Conservation (phyloP, 2,797 vertebrate species). For the Megaceryle alcyon region DNA sequence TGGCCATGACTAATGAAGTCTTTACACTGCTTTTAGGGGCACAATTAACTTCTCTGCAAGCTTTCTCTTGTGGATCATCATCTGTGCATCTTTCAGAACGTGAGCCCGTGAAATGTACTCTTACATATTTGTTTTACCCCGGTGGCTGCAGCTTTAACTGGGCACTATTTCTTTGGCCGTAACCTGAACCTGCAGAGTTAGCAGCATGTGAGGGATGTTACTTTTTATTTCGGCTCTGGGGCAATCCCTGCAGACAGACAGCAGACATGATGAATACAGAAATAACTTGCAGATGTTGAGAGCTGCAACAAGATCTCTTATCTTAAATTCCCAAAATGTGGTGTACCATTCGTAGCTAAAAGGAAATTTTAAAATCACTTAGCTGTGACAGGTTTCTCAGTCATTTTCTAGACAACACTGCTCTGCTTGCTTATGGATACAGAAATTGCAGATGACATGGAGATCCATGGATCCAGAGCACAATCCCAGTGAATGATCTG, state of each 20-base stretch:
- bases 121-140: neutral
- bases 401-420: neutral
- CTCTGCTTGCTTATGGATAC: neutral
- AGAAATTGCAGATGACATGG: neutral
- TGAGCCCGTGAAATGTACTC: neutral
- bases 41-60: neutral
- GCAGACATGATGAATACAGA: neutral
- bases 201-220: neutral
- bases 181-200: neutral
- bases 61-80: neutral
- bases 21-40: neutral
- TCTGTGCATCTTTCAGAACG: neutral
- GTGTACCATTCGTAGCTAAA: neutral
- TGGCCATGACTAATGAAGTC: neutral
- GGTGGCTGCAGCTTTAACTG: neutral
- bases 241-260: neutral
- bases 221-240: neutral
- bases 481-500: neutral
- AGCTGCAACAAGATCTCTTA: neutral
- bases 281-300: neutral
- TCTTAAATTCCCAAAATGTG: neutral
- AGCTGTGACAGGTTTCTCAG: neutral
- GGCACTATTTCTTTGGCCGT: neutral
- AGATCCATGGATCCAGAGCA: neutral
- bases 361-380: neutral